Base-by-base conservation (phyloP, 1,140 invertebrate species). In the Cydia fagiglandana region DNA sequence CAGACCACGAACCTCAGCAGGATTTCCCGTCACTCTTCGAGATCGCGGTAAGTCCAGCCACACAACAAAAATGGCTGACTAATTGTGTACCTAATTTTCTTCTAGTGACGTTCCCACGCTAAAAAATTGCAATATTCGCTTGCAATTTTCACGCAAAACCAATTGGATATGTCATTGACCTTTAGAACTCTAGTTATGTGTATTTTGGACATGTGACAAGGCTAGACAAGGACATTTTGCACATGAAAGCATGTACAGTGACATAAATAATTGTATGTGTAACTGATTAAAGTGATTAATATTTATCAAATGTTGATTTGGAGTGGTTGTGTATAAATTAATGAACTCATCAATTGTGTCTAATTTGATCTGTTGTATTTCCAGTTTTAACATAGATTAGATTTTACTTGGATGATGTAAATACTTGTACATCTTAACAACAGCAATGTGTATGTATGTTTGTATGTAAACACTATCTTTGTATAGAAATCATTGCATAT, bases 1-100 rank as follows among this genome's bases (percentile, higher is more conserved):
- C 86, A 1, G 90, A 91, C 70, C 81, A 79, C 34, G 89, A 91
- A 28, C 85, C 85, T 6, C 85, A 87, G 73, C 88, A 88, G 74
- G 88, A 88, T 74, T 91, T 90, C 81, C 88, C 88, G n/a, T 89
- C 89, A 10, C 85, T 91, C 47, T 90, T 87, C 81, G 88, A 91
- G 74, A 88, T 91, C 53, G 88, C 88, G 20, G 89, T 91, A 83
- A 90, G 89, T 90, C 28, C 47, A 75, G 13, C 38, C 61, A 24
- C n/a, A n/a, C 38, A 38, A 74, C 76, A 75, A 79, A 80, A 77
- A 82, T 80, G 79, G 79, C 81, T 80, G 77, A 78, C 75, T 66
- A 74, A 73, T 56, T 76, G 73, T 79, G 73, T 79, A 68, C 15
- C 56, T 73, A 38, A 75, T 45, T 61, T 41, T 30, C 50, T 24